Conservation (phyloP, 2,797 vertebrate genomes). For the Esox lucius region DNA sequence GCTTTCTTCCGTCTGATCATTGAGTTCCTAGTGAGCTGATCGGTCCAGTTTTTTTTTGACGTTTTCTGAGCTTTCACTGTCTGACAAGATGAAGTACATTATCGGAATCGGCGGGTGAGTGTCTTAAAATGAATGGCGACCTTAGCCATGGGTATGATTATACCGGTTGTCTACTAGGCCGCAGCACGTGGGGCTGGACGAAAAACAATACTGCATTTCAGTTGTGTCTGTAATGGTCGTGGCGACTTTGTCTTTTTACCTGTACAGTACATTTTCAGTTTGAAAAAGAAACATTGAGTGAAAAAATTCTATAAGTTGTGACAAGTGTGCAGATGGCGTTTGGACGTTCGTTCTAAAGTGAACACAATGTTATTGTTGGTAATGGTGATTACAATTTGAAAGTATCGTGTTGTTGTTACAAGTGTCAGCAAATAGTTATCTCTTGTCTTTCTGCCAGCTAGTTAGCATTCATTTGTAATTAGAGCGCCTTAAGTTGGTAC, state of each 20-base stretch:
- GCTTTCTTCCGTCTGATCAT: slow-evolving; percentile 74
- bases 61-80: slow-evolving; percentile 25
- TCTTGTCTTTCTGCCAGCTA: not conserved
- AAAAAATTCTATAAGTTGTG: not conserved
- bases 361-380: not conserved
- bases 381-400: not conserved
- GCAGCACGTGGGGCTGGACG: slow-evolving; percentile 51
- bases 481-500: not conserved
- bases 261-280: not conserved
- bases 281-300: not conserved
- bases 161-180: slow-evolving; percentile 28
- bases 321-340: not conserved
- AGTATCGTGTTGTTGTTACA: not conserved
- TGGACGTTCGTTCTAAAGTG: not conserved
- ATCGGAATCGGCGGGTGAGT: slow-evolving; percentile 89
- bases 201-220: too few species aligned
- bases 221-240: not conserved
- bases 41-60: slow-evolving; percentile 42
- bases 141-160: too few species aligned
- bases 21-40: slow-evolving; percentile 23
- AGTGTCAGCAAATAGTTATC: not conserved
- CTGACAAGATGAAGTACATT: slow-evolving; percentile 81
- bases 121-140: slow-evolving; percentile 33
- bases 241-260: not conserved
- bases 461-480: not conserved